These are phyloP conservation scores for Melanogrammus aeglefinus DNA, from an alignment of 2,797 vertebrate species.

Conservation along the genomic window DNA sequence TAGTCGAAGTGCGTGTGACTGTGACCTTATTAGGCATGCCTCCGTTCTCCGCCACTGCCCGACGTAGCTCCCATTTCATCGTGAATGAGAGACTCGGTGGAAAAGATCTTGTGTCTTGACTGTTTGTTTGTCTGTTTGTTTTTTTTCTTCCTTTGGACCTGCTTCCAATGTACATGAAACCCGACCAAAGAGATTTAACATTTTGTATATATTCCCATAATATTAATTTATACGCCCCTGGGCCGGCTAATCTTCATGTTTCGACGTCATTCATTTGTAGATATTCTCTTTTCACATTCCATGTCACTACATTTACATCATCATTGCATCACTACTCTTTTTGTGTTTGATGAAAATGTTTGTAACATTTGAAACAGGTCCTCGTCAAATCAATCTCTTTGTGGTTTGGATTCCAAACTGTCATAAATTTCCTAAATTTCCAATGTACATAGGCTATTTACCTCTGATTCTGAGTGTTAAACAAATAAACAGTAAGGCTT, in stretches of 20 bases:
- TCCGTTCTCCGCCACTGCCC: slow-evolving; percentile 59
- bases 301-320: slow-evolving; percentile 10
- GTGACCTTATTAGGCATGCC: slow-evolving; percentile 74
- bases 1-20: slow-evolving; percentile 74
- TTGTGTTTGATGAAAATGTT: slow-evolving; percentile 49
- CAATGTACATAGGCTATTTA: slow-evolving; percentile 57
- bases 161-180: slow-evolving; percentile 76
- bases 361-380: slow-evolving; percentile 83
- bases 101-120: slow-evolving; percentile 70
- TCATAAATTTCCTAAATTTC: slow-evolving; percentile 61
- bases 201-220: slow-evolving; percentile 58
- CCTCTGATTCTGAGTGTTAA: slow-evolving; percentile 63
- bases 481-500: slow-evolving; percentile 77
- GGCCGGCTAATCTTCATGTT: slow-evolving; percentile 24
- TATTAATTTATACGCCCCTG: slow-evolving; percentile 49
- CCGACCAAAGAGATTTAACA: slow-evolving; percentile 49
- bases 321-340: slow-evolving; percentile 33
- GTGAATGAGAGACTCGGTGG: slow-evolving; percentile 72
- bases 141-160: slow-evolving; percentile 73
- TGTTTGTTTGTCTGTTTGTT: slow-evolving; percentile 12
- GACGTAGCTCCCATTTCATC: slow-evolving; percentile 71
- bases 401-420: slow-evolving; percentile 67
- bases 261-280: slow-evolving; percentile 47
- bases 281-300: slow-evolving; percentile 32
- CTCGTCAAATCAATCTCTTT: slow-evolving; percentile 57